These are phyloP conservation scores for Ochropleura leucogaster DNA, from an alignment of 2,888 invertebrate genomes.

Conservation along the genomic window DNA sequence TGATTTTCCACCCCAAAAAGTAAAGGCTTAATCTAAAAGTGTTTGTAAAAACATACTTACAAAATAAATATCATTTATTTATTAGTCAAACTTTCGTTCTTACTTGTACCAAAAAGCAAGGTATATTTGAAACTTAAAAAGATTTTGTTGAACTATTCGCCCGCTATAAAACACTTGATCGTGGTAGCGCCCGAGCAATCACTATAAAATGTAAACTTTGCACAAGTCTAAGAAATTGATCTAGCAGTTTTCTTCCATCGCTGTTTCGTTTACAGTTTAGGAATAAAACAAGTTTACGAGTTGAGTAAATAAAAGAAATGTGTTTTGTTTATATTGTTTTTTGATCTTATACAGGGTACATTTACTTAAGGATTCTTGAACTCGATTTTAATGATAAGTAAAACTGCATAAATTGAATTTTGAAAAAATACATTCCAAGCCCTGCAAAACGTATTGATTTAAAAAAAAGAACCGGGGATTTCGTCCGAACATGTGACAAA, in stretches of 20 bases:
- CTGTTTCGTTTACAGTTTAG: slow-evolving; percentile 18
- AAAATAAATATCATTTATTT: too few relatives aligned
- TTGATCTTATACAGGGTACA: neutral
- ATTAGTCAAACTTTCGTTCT: neutral
- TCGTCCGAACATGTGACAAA: too few relatives aligned
- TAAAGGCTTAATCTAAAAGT: too few relatives aligned
- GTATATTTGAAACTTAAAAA: slow-evolving; percentile 9
- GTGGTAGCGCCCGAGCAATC: slow-evolving; percentile 29
- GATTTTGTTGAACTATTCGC: slow-evolving; percentile 22
- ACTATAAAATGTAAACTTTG: slow-evolving; percentile 47
- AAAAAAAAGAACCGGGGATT: too few relatives aligned
- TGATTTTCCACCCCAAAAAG: too few relatives aligned
- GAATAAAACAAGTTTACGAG: slow-evolving; percentile 53
- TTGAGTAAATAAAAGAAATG: slow-evolving; percentile 43
- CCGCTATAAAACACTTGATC: slow-evolving; percentile 33
- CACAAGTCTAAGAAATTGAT: slow-evolving; percentile 44
- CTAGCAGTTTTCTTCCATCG: slow-evolving; percentile 23
- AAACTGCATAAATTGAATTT: too few relatives aligned
- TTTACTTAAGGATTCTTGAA: too few relatives aligned
- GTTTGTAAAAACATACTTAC: too few relatives aligned
- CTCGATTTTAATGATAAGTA: too few relatives aligned
- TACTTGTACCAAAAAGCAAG: neutral
- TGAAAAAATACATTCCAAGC: too few relatives aligned
- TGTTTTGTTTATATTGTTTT: slow-evolving; percentile 4
- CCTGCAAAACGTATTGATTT: too few relatives aligned